Evolutionary conservation across 2,888 invertebrate species (phyloP).

Genomic region (Malthinus seriepunctatus): DNA sequence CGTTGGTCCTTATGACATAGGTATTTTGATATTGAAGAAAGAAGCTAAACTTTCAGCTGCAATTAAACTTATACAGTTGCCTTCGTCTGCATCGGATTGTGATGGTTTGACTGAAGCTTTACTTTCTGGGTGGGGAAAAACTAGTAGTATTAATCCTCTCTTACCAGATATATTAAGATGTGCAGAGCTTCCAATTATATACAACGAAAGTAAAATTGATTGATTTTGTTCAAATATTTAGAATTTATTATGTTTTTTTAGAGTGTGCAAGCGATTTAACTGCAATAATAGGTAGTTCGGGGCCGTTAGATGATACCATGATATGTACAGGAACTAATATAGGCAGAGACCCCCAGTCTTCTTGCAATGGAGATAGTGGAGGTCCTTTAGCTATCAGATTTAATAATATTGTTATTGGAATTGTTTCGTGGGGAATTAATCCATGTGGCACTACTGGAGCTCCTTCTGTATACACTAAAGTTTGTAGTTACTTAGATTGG

Average conservation of each 20-base stretch:
- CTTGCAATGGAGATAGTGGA: slow-evolving; percentile 62
- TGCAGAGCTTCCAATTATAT: slow-evolving; percentile 1
- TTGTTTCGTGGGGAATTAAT: slow-evolving; percentile 11
- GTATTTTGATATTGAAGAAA: neutral
- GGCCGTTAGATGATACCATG: neutral
- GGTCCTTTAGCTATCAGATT: slow-evolving; percentile 53
- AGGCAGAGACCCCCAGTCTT: slow-evolving; percentile 49
- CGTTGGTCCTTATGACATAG: slow-evolving; percentile 8
- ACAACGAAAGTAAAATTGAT: slow-evolving; percentile 2
- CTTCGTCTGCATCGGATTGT: neutral
- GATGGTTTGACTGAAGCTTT: neutral
- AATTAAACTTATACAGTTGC: neutral
- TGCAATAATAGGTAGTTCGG: neutral
- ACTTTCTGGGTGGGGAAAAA: slow-evolving; percentile 12
- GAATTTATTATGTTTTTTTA: neutral
- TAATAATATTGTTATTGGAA: neutral
- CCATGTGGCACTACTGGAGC: slow-evolving; percentile 5
- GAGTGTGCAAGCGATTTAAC: slow-evolving; percentile 2
- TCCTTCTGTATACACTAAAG: slow-evolving; percentile 9
- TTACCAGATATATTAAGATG: neutral
- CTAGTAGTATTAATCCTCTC: neutral
- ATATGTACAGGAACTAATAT: neutral
- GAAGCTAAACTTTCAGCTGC: neutral
- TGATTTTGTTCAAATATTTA: neutral
- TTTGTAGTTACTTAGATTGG: slow-evolving; percentile 3